Evolutionary conservation across 2,888 invertebrate genomes (phyloP).

Genomic region (Eilema sororculum): DNA sequence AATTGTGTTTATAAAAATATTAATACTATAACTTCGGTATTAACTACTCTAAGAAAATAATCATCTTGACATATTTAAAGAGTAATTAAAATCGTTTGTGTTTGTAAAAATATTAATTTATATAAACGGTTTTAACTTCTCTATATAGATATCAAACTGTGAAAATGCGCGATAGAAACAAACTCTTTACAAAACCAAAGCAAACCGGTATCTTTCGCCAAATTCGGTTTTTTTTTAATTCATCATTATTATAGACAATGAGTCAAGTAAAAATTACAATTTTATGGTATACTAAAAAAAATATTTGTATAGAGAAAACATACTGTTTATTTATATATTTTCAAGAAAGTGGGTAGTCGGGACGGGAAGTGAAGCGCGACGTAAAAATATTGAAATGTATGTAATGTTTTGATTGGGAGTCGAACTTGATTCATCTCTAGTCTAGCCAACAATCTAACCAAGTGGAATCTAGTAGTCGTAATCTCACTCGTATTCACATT

Average conservation of each 20-base stretch:
- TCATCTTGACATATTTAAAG: no score
- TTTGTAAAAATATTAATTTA: no score
- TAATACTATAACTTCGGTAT: background rate
- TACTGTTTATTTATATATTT: constrained; percentile 9
- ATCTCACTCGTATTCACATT: background rate
- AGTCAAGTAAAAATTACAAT: background rate
- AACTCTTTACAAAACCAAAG: no score
- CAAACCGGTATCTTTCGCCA: no score
- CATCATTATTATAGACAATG: no score
- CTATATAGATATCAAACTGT: no score
- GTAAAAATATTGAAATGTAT: constrained; percentile 30
- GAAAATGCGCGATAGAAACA: no score
- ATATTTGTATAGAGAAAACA: background rate
- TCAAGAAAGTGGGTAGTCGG: background rate
- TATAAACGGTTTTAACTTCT: no score
- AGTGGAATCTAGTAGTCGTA: no score
- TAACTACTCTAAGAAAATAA: no score
- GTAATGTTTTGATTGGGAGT: constrained; percentile 28
- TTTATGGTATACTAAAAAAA: constrained; percentile 3
- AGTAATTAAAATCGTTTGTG: no score
- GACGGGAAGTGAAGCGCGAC: constrained; percentile 15
- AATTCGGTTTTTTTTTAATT: no score
- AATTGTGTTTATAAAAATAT: background rate
- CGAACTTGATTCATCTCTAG: constrained; percentile 24
- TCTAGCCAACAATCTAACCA: background rate